Base-by-base conservation (phyloP, 2,113 vertebrate species). In the Colossoma macropomum region DNA sequence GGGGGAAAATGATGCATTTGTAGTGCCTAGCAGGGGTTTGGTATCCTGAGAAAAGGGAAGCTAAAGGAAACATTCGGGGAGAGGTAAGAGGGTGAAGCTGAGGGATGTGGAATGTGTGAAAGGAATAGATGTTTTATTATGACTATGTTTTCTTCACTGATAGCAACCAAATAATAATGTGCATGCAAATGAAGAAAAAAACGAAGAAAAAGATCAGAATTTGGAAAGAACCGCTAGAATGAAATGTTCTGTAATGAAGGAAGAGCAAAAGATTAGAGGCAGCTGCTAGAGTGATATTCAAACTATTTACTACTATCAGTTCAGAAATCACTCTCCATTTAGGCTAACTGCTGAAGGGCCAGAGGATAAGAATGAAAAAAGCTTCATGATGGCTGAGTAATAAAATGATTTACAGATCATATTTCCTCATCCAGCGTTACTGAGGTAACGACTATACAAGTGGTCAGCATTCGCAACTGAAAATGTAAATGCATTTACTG, bases 341-440 rank as follows among this genome's bases (percentile, higher is more conserved):
- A 87, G 86, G 95, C 92, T 95, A 90, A 62, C 59, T 12, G 25
- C 59, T 62, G 59, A 25, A 27, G n/a, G 59, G 9, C 59, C n/a
- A 60, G 56, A 60, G 90, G 92, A 91, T 92, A 90, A 90, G 92
- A 93, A 72, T 91, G 92, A 91, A 92, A 95, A 96, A 93, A 88
- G 93, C 95, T 94, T 94, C 94, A 94, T 95, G 59, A 62, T 13
- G 59, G 59, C 94, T 95, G 95, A 94, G 95, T 87, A 92, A 94
- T 94, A 95, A 91, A 90, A 93, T 93, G 94, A 94, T 92, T 91
- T 95, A 90, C 45, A 12, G 70, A 65, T 73, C 27, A 34, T 30
- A 75, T 82, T 25, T 65, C 13, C 48, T 70, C 69, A 45, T 4
- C 41, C 34, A 45, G 23, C 60, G 48, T 76, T 21, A 63, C 25